Percentiles rank a stretch among this genome's conserved stretches.
Conservation (phyloP, 2,888 invertebrate species). For the Diarsia dahlii region DNA sequence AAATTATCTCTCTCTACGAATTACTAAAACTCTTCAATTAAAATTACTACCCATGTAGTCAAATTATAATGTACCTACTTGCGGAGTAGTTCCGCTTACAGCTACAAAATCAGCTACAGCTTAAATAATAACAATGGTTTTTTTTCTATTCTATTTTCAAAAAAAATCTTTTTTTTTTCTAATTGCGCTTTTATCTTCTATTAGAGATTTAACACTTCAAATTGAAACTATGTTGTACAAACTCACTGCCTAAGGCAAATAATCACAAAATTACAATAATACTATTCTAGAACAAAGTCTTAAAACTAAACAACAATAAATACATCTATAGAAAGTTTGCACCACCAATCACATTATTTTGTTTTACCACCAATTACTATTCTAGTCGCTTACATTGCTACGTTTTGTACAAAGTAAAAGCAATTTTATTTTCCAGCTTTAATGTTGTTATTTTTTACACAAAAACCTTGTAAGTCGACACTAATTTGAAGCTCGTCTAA, state of each 20-base stretch:
- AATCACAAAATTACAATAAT: slow-evolving; percentile 71
- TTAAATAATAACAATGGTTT: slow-evolving; percentile 72
- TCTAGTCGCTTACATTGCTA: slow-evolving; percentile 79
- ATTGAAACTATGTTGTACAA: slow-evolving; percentile 65
- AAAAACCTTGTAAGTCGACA: slow-evolving; percentile 70
- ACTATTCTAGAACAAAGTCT: slow-evolving; percentile 76
- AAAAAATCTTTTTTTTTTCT: slow-evolving; percentile 72
- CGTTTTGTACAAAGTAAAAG: slow-evolving; percentile 74
- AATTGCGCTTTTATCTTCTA: slow-evolving; percentile 69
- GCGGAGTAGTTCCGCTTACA: slow-evolving; percentile 79
- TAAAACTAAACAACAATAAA: slow-evolving; percentile 83
- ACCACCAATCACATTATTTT: slow-evolving; percentile 87
- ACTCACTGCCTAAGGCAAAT: slow-evolving; percentile 82
- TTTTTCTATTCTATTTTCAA: slow-evolving; percentile 81
- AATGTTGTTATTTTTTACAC: slow-evolving; percentile 66
- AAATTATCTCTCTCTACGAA: slow-evolving; percentile 77
- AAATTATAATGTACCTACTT: slow-evolving; percentile 76
- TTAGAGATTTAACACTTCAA: slow-evolving; percentile 66
- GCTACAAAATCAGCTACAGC: slow-evolving; percentile 82
- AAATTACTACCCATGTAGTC: slow-evolving; percentile 79
- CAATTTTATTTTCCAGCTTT: slow-evolving; percentile 65
- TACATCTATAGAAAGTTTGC: slow-evolving; percentile 87
- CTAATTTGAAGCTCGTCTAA: slow-evolving; percentile 83
- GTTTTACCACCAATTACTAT: slow-evolving; percentile 81
- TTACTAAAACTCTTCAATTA: slow-evolving; percentile 72